Base-by-base conservation (phyloP, 2,113 vertebrate species). In the Athene cunicularia region DNA sequence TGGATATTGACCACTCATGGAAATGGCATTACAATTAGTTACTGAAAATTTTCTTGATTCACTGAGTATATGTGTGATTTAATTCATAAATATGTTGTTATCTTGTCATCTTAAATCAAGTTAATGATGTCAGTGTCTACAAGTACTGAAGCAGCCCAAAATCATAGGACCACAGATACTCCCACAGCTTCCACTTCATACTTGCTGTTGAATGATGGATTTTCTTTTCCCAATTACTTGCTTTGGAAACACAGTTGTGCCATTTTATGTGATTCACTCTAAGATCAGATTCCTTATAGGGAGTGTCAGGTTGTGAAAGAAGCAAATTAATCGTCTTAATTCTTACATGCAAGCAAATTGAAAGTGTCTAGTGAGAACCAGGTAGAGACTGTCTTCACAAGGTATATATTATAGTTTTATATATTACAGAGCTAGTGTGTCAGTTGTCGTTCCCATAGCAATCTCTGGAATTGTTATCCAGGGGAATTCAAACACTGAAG, bases 401-500 rank as follows among this genome's bases (percentile, higher is more conserved):
- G 13, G 13, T 64, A 3, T 27, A 1, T 39, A 13, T 50, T 68
- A 26, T 0, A 73, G 24, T 32, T 82, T 75, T 50, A 30, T 28
- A 9, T 41, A n/a, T 66, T 58, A 15, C 26, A 93, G 35, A 70
- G 24, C 12, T 64, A 68, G 17, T 2, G 0, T 39, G 28, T 67
- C 24, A 49, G 30, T 72, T 0, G 0, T 39, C 5, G 0, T 41
- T 86, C 12, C 45, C 39, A 35, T 26, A 62, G 52, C 20, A 49
- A 12, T 35, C 35, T 87, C 47, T 63, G 68, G n/a, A 75, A 70
- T 74, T 95, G 20, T 91, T 92, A 47, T 64, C 21, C 12, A 55
- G 35, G 35, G 14, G 13, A 83, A 52, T 91, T 86, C 39, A 70
- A 72, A 56, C 30, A 30, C 58, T 50, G 2, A 77, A 56, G 24